Evolutionary conservation across 2,888 invertebrate species (phyloP), one percentile per base, ranked within the genome.

Genomic region (Opisthograptis luteolata): DNA sequence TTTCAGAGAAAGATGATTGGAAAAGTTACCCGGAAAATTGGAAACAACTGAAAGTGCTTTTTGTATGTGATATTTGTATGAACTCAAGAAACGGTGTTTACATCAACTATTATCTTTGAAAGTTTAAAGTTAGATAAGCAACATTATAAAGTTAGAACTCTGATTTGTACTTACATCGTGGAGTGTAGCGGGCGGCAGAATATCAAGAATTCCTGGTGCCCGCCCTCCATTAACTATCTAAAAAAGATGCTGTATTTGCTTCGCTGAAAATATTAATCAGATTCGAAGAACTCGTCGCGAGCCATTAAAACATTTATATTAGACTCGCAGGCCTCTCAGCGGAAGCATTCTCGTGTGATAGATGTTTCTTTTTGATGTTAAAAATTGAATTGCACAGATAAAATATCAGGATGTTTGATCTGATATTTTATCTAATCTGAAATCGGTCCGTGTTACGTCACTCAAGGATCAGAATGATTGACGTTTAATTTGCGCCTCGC

Each of bases 141-240:
- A 30, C 5, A 8, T 1, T 7, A 24, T 24, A 4, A 25, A 24
- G 36, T 7, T 36, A 24, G 0, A 14, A 14, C 25, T 37, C 25
- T 15, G 15, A 9, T 8, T 13, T 24, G 5, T 9, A 2, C 7
- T 13, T 35, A 13, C 22, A 25, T 15, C 10, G 15, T 10, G 34
- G 2, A 4, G 8, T 14, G 14, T 14, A 14, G 15, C 7, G 4
- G 22, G 28, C 9, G n/a, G 6, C 30, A 32, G 10, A 52, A 53
- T 51, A 55, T 47, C 32, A 47, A 42, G 55, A 42, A 51, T 57
- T 52, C 52, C 50, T 41, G 49, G 46, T 53, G 58, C 59, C 39
- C 42, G 37, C 47, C 59, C 55, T 57, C 63, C 59, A 67, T 68
- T 65, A 68, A 61, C 62, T 54, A 54, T 62, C 56, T 42, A 25